Percentiles rank a stretch among this genome's conserved stretches.
phyloP scores from a whole-genome alignment of 2,888 invertebrate genomes.

The Palloptera scutellata region DNA sequence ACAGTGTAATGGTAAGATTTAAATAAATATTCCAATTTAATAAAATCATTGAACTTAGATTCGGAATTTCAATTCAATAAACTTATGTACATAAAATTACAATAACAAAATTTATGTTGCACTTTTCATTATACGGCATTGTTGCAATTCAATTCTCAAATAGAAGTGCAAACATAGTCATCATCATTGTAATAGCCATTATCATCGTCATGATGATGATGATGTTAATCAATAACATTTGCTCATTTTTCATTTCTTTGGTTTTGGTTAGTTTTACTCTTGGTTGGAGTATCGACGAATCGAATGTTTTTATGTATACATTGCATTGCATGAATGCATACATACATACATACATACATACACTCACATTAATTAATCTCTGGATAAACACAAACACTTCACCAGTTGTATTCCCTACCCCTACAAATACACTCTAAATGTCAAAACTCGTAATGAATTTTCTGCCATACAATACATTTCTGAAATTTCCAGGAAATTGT shows the following conservation, averaged over 20 bases:
- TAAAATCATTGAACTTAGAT: neutral
- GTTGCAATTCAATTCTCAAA: neutral
- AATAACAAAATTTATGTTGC: neutral
- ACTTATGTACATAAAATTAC: too few species aligned
- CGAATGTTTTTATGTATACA: too few species aligned
- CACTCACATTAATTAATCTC: neutral
- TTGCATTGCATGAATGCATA: too few species aligned
- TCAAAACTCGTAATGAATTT: neutral
- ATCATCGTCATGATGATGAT: neutral
- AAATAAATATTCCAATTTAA: neutral
- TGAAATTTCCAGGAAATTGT: neutral
- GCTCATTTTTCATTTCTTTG: too few species aligned
- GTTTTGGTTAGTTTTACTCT: too few species aligned
- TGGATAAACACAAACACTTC: slow-evolving; percentile 9
- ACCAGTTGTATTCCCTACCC: neutral
- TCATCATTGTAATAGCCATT: neutral
- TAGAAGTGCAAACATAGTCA: neutral
- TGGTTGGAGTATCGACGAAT: too few species aligned
- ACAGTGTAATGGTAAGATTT: slow-evolving; percentile 77
- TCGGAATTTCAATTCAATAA: too few species aligned
- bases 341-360: neutral
- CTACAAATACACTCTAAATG: neutral
- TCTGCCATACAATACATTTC: neutral
- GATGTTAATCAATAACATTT: neutral
- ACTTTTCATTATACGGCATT: neutral